These are phyloP conservation scores for Eurytoma adleriae DNA, from an alignment of 2,888 invertebrate species.

Conservation along the genomic window DNA sequence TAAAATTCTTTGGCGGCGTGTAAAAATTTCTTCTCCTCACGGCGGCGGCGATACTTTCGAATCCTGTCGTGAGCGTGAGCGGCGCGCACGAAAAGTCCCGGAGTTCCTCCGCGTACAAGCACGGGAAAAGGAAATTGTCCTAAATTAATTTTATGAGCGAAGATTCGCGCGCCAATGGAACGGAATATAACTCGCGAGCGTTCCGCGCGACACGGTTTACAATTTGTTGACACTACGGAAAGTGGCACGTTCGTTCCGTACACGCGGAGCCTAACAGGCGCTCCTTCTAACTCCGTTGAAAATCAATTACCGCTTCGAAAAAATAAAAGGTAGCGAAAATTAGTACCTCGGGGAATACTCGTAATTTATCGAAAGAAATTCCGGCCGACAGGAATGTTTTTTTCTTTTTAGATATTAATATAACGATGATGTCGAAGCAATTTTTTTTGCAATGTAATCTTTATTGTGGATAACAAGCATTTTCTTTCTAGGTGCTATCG, in stretches of 20 bases:
- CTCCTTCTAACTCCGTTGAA: neutral
- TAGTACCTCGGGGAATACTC: too few relatives aligned
- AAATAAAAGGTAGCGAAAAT: too few relatives aligned
- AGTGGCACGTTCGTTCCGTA: constrained; percentile 47
- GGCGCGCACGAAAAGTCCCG: neutral
- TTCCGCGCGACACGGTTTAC: constrained; percentile 57
- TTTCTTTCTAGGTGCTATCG: too few relatives aligned
- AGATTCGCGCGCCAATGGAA: constrained; percentile 54
- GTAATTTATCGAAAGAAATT: too few relatives aligned
- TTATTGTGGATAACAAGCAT: too few relatives aligned
- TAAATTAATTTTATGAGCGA: constrained; percentile 56
- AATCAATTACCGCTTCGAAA: neutral
- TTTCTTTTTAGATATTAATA: too few relatives aligned
- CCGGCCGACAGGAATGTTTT: too few relatives aligned
- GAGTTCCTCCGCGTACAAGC: neutral
- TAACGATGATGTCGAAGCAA: too few relatives aligned
- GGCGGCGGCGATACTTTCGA: neutral
- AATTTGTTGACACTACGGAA: constrained; percentile 58
- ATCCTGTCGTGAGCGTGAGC: neutral
- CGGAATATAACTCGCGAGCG: constrained; percentile 45
- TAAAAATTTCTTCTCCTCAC: neutral
- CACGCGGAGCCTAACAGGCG: constrained; percentile 38
- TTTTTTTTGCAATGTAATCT: too few relatives aligned
- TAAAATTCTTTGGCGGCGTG: neutral
- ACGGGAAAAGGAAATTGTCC: constrained; percentile 55